phyloP scores from a whole-genome alignment of 2,888 invertebrate genomes.

The Sthenelais limicola region DNA sequence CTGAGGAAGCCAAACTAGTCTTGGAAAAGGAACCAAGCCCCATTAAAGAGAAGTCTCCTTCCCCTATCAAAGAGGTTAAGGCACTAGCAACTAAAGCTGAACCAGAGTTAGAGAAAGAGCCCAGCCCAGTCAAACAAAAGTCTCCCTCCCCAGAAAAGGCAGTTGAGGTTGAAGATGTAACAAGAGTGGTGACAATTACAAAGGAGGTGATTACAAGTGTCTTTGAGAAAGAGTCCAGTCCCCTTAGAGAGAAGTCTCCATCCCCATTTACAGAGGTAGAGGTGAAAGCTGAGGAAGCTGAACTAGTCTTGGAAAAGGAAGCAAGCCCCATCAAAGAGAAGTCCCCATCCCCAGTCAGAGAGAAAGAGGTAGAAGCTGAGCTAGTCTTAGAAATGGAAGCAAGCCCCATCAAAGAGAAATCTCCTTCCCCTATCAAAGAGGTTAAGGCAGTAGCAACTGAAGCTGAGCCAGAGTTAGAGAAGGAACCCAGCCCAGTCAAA shows the following conservation, averaged over 20 bases:
- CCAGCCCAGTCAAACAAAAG: conserved; percentile 2
- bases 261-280: conserved; percentile 3
- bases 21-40: conserved; percentile 9
- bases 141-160: conserved; percentile 8
- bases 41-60: conserved; percentile 14
- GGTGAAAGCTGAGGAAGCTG: neutral
- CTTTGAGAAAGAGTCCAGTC: neutral
- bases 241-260: conserved; percentile 1
- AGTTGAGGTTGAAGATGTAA: neutral
- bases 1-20: neutral
- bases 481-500: conserved; percentile 17
- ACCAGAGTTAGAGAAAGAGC: conserved; percentile 10
- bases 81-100: neutral
- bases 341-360: conserved; percentile 7
- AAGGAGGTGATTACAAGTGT: neutral
- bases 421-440: no score
- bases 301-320: neutral
- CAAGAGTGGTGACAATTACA: neutral
- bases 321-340: neutral
- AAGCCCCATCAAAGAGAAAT: no score
- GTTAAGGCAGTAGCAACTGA: no score
- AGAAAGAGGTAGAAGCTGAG: neutral
- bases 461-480: conserved; percentile 9
- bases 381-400: no score
- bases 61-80: neutral